phyloP scores from a whole-genome alignment of 2,888 invertebrate genomes.

The Globia sparganii region DNA sequence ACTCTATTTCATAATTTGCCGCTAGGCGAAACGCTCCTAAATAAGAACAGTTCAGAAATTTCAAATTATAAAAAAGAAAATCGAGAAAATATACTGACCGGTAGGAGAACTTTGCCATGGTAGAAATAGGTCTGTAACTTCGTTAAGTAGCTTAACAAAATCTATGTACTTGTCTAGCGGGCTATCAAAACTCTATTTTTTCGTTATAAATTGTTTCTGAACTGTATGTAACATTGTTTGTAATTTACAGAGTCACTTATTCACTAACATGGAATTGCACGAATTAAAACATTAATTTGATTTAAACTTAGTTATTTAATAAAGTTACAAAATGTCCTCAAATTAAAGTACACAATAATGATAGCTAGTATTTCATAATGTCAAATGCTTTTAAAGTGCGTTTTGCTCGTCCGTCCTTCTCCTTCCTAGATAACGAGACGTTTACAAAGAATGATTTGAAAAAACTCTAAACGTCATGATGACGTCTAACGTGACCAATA shows the following conservation, averaged over 20 bases:
- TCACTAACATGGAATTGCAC: neutral
- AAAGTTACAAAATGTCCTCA: neutral
- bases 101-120: neutral
- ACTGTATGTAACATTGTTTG: neutral
- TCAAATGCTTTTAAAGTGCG: neutral
- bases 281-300: neutral
- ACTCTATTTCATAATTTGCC: no score
- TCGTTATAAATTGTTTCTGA: slow-evolving; percentile 9
- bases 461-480: slow-evolving; percentile 1
- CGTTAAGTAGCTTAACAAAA: neutral
- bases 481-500: slow-evolving; percentile 11
- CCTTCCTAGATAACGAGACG: neutral
- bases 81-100: neutral
- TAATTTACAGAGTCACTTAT: neutral
- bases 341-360: neutral
- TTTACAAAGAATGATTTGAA: slow-evolving; percentile 5
- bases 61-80: neutral
- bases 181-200: neutral
- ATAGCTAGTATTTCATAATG: neutral
- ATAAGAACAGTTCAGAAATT: neutral
- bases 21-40: no score
- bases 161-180: neutral
- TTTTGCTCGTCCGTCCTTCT: no score
- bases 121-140: neutral
- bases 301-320: no score